Evolutionary conservation across 2,797 vertebrate species (phyloP).

Genomic region (Chiloscyllium punctatum): DNA sequence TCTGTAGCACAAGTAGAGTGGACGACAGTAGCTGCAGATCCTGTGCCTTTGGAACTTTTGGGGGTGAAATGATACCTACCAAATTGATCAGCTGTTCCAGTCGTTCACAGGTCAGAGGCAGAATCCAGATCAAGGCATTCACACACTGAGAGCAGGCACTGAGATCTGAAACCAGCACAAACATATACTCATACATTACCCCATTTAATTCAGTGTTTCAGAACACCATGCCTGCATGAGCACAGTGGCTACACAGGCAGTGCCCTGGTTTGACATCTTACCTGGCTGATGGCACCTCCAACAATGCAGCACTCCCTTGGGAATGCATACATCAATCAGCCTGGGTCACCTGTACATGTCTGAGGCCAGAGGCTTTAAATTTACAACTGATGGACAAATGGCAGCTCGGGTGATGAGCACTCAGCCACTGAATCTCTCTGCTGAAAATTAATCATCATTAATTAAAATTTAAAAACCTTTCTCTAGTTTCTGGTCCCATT

Average conservation of each 20-base stretch:
- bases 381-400: not conserved
- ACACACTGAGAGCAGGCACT: not conserved
- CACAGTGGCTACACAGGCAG: not conserved
- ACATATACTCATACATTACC: not conserved
- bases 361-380: not conserved
- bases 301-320: not conserved
- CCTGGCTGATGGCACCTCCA: not conserved
- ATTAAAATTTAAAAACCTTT: not conserved
- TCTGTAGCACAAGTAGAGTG: too few relatives aligned
- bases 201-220: not conserved
- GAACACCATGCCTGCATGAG: not conserved
- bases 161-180: slow-evolving; percentile 27
- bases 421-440: not conserved
- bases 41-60: too few relatives aligned
- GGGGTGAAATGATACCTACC: not conserved
- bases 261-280: not conserved
- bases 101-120: not conserved
- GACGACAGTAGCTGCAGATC: too few relatives aligned
- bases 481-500: not conserved
- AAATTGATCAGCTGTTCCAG: slow-evolving; percentile 26
- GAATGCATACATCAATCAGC: not conserved
- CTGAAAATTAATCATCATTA: not conserved
- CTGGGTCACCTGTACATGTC: not conserved
- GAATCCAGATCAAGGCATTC: slow-evolving; percentile 31
- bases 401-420: not conserved